A percentile compares a stretch with the other conserved stretches of the same genome.
These are phyloP conservation scores for Agrilus biguttatus DNA, from an alignment of 2,888 invertebrate genomes.

Conservation along the genomic window DNA sequence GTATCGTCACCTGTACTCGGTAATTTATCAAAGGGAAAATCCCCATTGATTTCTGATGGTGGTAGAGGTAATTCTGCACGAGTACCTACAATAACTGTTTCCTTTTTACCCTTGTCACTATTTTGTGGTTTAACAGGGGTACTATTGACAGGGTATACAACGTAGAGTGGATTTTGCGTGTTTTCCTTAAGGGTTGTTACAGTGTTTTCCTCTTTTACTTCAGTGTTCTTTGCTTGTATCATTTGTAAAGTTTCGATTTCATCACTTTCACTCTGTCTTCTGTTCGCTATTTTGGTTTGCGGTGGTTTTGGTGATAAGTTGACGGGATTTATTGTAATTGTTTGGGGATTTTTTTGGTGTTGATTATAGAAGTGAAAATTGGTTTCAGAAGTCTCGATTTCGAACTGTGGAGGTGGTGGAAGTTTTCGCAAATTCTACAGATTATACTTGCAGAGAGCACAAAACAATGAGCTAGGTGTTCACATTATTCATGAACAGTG, in stretches of 20 bases:
- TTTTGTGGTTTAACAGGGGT: slow-evolving; percentile 35
- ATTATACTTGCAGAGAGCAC: too few species aligned
- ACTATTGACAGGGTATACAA: slow-evolving; percentile 46
- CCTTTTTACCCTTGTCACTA: slow-evolving; percentile 30
- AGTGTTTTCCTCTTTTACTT: slow-evolving; percentile 25
- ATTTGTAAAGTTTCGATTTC: slow-evolving; percentile 52
- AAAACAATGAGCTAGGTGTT: too few species aligned
- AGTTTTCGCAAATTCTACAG: slow-evolving; percentile 37
- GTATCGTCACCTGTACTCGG: slow-evolving; percentile 26
- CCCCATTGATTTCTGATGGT: slow-evolving; percentile 17
- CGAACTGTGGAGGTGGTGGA: slow-evolving; percentile 18
- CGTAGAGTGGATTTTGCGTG: slow-evolving; percentile 33
- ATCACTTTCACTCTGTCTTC: slow-evolving; percentile 32
- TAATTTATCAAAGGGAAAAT: slow-evolving; percentile 13
- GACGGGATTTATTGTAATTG: slow-evolving; percentile 4
- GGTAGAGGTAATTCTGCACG: slow-evolving; percentile 34
- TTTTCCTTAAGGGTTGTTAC: slow-evolving; percentile 19
- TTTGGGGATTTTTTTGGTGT: slow-evolving; percentile 1
- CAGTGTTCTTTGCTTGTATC: slow-evolving; percentile 42
- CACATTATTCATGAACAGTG: too few species aligned
- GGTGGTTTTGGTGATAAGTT: slow-evolving; percentile 23
- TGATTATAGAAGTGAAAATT: not conserved
- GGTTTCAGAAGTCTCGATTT: too few species aligned
- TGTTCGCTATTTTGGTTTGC: slow-evolving; percentile 32
- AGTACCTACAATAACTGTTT: slow-evolving; percentile 40